Evolutionary conservation across 2,113 vertebrate genomes (phyloP).

Genomic region (Neolamprologus kungweensis): DNA sequence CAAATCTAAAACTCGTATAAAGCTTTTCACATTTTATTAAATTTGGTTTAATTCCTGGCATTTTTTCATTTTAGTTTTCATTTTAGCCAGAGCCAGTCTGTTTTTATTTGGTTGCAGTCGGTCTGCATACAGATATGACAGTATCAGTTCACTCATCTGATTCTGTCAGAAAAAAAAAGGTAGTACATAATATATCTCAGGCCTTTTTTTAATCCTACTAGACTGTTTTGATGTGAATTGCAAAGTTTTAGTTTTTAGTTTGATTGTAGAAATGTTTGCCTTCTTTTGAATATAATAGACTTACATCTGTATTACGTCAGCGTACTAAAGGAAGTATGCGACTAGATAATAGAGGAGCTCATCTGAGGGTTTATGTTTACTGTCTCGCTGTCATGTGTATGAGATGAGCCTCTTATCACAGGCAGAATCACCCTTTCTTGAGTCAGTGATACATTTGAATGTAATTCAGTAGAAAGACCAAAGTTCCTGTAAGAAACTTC

Average conservation of each 20-base stretch:
- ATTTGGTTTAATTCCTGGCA: neutral
- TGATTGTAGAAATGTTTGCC: neutral
- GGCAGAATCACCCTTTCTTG: neutral
- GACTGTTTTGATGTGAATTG: neutral
- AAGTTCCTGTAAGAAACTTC: neutral
- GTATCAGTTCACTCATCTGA: neutral
- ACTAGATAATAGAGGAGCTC: neutral
- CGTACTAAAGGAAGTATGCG: fast-evolving
- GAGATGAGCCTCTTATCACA: neutral
- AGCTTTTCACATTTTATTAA: neutral
- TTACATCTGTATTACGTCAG: neutral
- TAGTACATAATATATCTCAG: neutral
- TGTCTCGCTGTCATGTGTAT: neutral
- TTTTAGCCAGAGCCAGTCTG: neutral
- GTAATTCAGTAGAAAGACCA: neutral
- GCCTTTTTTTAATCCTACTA: neutral
- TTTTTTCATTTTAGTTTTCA: neutral
- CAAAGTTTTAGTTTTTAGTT: neutral
- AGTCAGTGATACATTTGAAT: neutral
- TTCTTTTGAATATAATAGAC: neutral
- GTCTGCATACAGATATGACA: neutral
- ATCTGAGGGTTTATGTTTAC: neutral
- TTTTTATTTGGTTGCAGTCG: fast-evolving
- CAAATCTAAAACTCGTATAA: fast-evolving
- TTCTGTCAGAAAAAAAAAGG: neutral